Percentiles rank a stretch among this genome's conserved stretches.
Evolutionary conservation across 2,113 vertebrate species (phyloP).

Genomic region (Phrynosoma blainvillii): DNA sequence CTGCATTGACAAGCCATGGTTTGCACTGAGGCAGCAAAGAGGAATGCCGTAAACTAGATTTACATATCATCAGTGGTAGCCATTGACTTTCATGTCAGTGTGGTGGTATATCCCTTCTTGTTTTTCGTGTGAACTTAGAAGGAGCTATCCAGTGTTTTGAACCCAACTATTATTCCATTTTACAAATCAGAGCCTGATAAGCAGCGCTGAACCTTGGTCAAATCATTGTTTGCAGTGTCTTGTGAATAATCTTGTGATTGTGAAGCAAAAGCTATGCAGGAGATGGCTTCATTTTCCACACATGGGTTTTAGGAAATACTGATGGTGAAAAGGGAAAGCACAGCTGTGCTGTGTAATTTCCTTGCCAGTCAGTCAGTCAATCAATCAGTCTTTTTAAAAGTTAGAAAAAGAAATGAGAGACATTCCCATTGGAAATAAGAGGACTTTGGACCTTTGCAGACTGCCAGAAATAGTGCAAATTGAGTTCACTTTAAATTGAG

Average conservation of each 20-base stretch:
- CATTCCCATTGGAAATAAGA: not conserved
- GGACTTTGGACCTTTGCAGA: too few species aligned
- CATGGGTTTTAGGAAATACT: not conserved
- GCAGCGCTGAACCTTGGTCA: too few species aligned
- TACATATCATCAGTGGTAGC: too few species aligned
- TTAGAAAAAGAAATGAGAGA: not conserved
- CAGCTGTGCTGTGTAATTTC: not conserved
- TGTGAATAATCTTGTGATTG: too few species aligned
- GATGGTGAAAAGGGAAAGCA: not conserved
- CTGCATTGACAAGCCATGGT: not conserved
- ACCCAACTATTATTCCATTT: too few species aligned
- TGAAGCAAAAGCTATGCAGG: not conserved
- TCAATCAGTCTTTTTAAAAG: not conserved
- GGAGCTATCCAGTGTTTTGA: too few species aligned
- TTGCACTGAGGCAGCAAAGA: not conserved
- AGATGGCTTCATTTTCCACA: not conserved
- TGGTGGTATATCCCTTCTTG: too few species aligned
- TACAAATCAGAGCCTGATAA: not conserved
- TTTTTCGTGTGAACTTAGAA: too few species aligned
- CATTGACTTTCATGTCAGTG: too few species aligned
- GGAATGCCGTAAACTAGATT: not conserved
- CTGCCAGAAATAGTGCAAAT: too few species aligned
- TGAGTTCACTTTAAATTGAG: too few species aligned
- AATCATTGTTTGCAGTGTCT: too few species aligned
- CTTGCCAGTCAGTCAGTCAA: not conserved